phyloP scores from a whole-genome alignment of 2,888 invertebrate species.

The Heliconius cydno region DNA sequence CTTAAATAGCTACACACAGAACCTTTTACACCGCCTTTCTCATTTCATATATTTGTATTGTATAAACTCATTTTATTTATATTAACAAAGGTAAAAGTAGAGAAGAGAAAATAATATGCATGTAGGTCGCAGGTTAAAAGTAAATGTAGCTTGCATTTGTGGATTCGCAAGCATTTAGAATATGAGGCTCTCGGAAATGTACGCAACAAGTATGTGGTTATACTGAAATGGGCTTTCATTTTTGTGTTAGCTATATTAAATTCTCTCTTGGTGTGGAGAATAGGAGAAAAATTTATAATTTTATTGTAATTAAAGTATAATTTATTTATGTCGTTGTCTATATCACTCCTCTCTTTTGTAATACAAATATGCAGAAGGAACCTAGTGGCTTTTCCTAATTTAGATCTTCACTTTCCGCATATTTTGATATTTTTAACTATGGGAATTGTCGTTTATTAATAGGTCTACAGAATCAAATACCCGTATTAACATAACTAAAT shows the following conservation, averaged over 20 bases:
- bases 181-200: slow-evolving; percentile 10
- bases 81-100: background rate
- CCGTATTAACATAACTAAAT: no score
- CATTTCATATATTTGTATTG: background rate
- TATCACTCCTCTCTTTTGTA: no score
- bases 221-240: slow-evolving; percentile 3
- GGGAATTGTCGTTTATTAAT: background rate
- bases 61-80: background rate
- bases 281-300: background rate
- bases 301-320: no score
- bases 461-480: no score
- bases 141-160: slow-evolving; percentile 20
- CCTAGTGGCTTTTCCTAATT: no score
- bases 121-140: slow-evolving; percentile 20
- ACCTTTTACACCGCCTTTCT: background rate
- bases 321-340: no score
- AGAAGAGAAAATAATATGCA: slow-evolving; percentile 11
- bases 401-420: background rate
- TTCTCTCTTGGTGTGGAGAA: background rate
- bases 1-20: no score
- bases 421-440: background rate
- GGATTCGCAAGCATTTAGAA: slow-evolving; percentile 9
- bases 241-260: background rate
- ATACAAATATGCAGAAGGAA: no score
- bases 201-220: slow-evolving; percentile 21